phyloP scores from a whole-genome alignment of 1,140 invertebrate species.

The Phocides pigmalion region DNA sequence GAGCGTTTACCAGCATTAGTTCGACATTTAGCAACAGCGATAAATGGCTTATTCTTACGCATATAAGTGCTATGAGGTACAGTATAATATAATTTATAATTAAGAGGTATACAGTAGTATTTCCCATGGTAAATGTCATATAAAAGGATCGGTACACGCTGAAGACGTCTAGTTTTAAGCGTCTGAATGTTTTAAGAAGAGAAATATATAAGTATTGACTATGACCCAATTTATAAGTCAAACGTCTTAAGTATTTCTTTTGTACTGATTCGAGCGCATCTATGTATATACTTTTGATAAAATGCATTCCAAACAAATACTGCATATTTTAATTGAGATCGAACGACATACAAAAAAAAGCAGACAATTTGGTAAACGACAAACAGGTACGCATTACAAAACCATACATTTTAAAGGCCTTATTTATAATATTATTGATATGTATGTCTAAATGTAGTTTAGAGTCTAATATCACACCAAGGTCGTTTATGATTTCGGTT shows the following conservation, averaged over 20 bases:
- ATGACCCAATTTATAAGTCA: constrained; percentile 1
- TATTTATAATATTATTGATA: too few relatives aligned
- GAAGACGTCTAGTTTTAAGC: constrained; percentile 6
- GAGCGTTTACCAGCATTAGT: too few relatives aligned
- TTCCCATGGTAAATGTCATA: not conserved
- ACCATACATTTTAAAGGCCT: too few relatives aligned
- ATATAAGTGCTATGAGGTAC: not conserved
- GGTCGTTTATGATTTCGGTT: too few relatives aligned
- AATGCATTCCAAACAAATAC: constrained; percentile 34
- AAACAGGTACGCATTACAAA: too few relatives aligned
- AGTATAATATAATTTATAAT: constrained; percentile 4
- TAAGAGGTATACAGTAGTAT: too few relatives aligned
- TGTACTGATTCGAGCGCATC: constrained; percentile 20
- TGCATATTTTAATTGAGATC: constrained; percentile 35
- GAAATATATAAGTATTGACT: not conserved
- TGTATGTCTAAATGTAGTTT: too few relatives aligned
- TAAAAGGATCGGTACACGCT: not conserved
- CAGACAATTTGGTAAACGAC: constrained; percentile 20
- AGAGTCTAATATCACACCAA: too few relatives aligned
- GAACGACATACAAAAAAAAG: constrained; percentile 22
- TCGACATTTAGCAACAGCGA: not conserved
- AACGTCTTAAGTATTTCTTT: too few relatives aligned
- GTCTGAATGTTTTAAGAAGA: not conserved
- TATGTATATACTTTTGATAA: constrained; percentile 33
- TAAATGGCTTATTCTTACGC: constrained; percentile 5